Evolutionary conservation across 1,140 invertebrate species (phyloP).

Genomic region (Micrasema minimum): DNA sequence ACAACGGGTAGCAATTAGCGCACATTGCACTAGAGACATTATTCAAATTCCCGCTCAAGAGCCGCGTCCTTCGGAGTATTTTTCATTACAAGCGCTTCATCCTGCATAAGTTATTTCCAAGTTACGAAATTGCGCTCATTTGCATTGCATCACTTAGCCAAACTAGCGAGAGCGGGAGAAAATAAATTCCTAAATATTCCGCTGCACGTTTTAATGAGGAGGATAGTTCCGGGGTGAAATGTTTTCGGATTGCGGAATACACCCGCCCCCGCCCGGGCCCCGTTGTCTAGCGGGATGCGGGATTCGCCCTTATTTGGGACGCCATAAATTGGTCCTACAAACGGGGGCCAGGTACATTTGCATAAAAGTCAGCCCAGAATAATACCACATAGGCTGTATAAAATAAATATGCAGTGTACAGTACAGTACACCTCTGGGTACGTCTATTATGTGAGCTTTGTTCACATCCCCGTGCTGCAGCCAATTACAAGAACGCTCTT

Average conservation of each 20-base stretch:
- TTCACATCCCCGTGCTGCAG: no score
- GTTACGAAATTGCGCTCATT: constrained; percentile 39
- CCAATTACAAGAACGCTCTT: no score
- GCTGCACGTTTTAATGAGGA: constrained; percentile 39
- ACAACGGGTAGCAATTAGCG: constrained; percentile 16
- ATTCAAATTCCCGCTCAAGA: neutral
- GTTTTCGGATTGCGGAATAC: constrained; percentile 30
- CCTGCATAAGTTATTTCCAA: constrained; percentile 34
- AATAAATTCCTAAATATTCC: constrained; percentile 41
- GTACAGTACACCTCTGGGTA: no score
- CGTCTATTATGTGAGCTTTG: no score
- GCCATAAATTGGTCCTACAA: constrained; percentile 24
- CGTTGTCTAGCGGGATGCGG: neutral
- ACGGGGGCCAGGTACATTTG: constrained; percentile 18
- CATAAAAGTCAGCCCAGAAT: constrained; percentile 14
- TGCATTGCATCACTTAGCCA: constrained; percentile 42
- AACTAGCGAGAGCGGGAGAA: constrained; percentile 5
- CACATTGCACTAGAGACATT: neutral
- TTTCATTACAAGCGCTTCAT: constrained; percentile 29
- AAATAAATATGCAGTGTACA: no score
- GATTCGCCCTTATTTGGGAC: constrained; percentile 13
- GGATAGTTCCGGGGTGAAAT: constrained; percentile 22
- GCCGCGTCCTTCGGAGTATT: neutral
- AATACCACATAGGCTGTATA: neutral
- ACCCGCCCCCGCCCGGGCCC: neutral